Evolutionary conservation across 2,888 invertebrate species (phyloP).

Genomic region (Caenorhabditis imperialis): DNA sequence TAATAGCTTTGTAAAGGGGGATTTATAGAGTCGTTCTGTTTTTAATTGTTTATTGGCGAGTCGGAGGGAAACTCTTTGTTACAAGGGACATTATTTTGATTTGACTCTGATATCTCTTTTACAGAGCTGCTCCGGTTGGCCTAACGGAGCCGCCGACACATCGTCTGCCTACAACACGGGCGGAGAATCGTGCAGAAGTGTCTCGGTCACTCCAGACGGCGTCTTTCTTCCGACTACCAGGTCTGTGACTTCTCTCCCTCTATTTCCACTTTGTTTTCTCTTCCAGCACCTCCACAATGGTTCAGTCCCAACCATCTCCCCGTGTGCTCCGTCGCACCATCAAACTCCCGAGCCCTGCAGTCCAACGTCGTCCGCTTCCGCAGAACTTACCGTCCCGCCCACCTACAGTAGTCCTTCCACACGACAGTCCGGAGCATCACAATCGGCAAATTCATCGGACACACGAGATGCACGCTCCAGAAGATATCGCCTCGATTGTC

Average conservation of each 20-base stretch:
- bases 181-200: slow-evolving; percentile 84
- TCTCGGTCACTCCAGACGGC: slow-evolving; percentile 64
- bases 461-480: slow-evolving; percentile 22
- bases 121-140: slow-evolving; percentile 54
- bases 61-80: background rate
- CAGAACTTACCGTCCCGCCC: slow-evolving; percentile 34
- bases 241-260: background rate
- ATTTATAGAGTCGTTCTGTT: slow-evolving; percentile 1
- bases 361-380: slow-evolving; percentile 31
- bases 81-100: no score
- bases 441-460: slow-evolving; percentile 36
- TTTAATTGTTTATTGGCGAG: background rate
- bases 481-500: slow-evolving; percentile 22
- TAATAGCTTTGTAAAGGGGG: slow-evolving; percentile 2
- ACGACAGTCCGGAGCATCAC: slow-evolving; percentile 43
- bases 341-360: slow-evolving; percentile 39
- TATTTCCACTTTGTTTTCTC: background rate
- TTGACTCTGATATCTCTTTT: no score
- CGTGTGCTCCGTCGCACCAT: slow-evolving; percentile 47
- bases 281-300: slow-evolving; percentile 34
- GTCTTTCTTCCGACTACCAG: slow-evolving; percentile 33
- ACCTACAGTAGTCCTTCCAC: slow-evolving; percentile 50
- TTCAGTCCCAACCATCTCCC: slow-evolving; percentile 44
- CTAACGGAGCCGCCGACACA: slow-evolving; percentile 80
- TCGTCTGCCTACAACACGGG: slow-evolving; percentile 86